phyloP scores from a whole-genome alignment of 2,113 vertebrate genomes.

The Chrysochloris asiatica region DNA sequence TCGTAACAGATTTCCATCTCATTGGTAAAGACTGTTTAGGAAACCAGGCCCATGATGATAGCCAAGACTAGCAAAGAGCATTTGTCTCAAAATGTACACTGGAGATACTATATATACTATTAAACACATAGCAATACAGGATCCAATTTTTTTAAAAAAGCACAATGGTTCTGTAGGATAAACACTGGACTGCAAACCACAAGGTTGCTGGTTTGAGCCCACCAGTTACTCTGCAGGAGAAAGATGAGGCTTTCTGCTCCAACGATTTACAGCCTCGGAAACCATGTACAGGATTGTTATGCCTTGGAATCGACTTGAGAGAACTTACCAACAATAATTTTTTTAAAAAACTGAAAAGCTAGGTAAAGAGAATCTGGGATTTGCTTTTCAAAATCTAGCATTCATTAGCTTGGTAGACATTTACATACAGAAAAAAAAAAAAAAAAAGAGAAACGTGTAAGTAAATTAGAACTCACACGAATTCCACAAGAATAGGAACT shows the following conservation, averaged over 20 bases:
- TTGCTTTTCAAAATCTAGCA: conserved; percentile 40
- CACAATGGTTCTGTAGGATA: no score
- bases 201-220: no score
- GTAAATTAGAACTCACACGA: not conserved
- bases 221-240: no score
- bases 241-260: no score
- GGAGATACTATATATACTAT: not conserved
- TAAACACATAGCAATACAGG: not conserved
- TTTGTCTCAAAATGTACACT: not conserved
- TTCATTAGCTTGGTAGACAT: not conserved
- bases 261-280: no score
- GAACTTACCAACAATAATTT: no score
- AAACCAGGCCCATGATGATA: not conserved
- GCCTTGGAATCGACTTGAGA: conserved; percentile 4
- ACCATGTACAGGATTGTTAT: no score
- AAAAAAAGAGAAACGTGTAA: conserved; percentile 14
- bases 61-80: not conserved
- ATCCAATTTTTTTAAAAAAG: no score
- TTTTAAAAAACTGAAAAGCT: not conserved
- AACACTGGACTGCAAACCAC: no score
- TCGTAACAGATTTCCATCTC: not conserved
- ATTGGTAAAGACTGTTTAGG: not conserved
- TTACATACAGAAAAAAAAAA: conserved; percentile 10
- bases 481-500: no score
- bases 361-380: not conserved